Evolutionary conservation across 2,888 invertebrate species (phyloP), one percentile per base, ranked within the genome.

Genomic region (Cancer borealis): DNA sequence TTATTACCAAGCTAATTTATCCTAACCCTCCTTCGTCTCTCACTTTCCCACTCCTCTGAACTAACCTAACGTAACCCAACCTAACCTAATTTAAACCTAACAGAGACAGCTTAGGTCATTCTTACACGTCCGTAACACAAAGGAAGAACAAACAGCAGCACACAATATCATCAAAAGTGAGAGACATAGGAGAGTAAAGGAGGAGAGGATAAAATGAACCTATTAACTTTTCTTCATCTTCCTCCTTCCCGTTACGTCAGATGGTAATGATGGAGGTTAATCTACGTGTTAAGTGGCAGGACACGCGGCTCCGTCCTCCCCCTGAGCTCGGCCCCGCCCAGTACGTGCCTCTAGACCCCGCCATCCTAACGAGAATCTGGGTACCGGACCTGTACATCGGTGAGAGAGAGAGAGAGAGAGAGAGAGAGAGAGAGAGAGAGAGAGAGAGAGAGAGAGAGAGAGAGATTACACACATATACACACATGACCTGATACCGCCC

Each of bases 331-430:
- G 1, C 3, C 47, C 89, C 10, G 45, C 17, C 8, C 30, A 93
- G n/a, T 93, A 93, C 79, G 45, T 93, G 0, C 93, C 93, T 2
- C 93, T 93, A 21, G 90, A 93, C 49, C 93, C 93, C 30, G 89
- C 79, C 54, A 90, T 93, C 84, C 93, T 93, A 49, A 5, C 45
- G 3, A 14, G 14, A 14, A 49, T 93, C 46, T 93, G 93, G 93
- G 93, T 93, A 39, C 93, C 93, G 3, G 93, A 93, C 54, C 21
- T 93, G 14, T 93, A 93, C 47, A 90, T 93, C 12, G 93, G 93
- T 93, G 45, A 73, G 89, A 46, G 49, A n/a, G n/a, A 47, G 88
- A n/a, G 30, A 84, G 79, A 39, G 39, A 84, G 79, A 84, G 79
- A 84, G 39, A 84, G 26, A 39, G 39, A 84, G 30, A 39, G 39